Evolutionary conservation across 1,140 invertebrate species (phyloP).

Genomic region (Cephus cinctus): DNA sequence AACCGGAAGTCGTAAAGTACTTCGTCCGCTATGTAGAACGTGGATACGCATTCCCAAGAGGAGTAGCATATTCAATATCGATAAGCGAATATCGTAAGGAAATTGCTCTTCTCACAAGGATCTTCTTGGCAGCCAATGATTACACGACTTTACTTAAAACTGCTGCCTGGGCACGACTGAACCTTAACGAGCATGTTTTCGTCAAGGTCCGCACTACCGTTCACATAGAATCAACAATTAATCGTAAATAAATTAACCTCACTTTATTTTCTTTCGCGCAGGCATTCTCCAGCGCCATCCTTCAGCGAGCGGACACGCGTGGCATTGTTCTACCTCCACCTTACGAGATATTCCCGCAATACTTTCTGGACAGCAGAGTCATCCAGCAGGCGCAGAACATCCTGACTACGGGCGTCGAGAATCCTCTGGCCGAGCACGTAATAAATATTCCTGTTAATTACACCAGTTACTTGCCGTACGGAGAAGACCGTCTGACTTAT

Average conservation of each 20-base stretch:
- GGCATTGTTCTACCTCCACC: slow-evolving; percentile 51
- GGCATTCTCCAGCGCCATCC: slow-evolving; percentile 45
- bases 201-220: slow-evolving; percentile 28
- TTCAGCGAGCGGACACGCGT: slow-evolving; percentile 47
- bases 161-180: slow-evolving; percentile 49
- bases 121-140: slow-evolving; percentile 54
- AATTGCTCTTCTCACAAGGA: slow-evolving; percentile 36
- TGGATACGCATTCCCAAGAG: slow-evolving; percentile 42
- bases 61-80: slow-evolving; percentile 35
- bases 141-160: slow-evolving; percentile 48
- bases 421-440: slow-evolving; percentile 1
- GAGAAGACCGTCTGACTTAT: slow-evolving; percentile 64
- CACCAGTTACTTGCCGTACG: slow-evolving; percentile 53
- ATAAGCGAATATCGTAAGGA: slow-evolving; percentile 45
- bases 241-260: background rate
- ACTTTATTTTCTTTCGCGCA: slow-evolving; percentile 11
- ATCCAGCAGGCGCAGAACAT: slow-evolving; percentile 52
- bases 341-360: slow-evolving; percentile 57
- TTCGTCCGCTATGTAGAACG: slow-evolving; percentile 34
- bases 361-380: slow-evolving; percentile 52
- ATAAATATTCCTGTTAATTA: slow-evolving; percentile 53
- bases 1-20: slow-evolving; percentile 37
- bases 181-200: slow-evolving; percentile 53
- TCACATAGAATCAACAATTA: background rate
- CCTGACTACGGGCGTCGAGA: slow-evolving; percentile 11